These are phyloP conservation scores for Crax fasciolata DNA, from an alignment of 2,797 vertebrate genomes.

Conservation along the genomic window DNA sequence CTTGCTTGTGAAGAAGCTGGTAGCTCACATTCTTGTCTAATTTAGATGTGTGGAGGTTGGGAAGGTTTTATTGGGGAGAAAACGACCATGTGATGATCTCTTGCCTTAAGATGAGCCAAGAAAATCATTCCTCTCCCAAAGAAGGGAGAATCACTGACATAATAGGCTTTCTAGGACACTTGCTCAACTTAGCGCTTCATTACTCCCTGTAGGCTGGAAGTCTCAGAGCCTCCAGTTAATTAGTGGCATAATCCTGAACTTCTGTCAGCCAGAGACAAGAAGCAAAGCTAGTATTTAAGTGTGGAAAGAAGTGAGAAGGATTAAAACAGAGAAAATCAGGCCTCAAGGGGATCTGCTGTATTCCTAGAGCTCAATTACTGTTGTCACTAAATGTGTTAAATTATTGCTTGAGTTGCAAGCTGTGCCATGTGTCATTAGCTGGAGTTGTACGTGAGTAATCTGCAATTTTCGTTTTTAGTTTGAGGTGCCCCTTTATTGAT, in stretches of 20 bases:
- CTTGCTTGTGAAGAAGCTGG: background rate
- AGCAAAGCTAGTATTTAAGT: constrained; percentile 40
- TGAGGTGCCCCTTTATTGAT: constrained; percentile 17
- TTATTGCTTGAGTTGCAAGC: constrained; percentile 13
- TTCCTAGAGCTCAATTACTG: constrained; percentile 25
- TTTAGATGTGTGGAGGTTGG: background rate
- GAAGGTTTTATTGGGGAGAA: background rate
- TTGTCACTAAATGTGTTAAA: constrained; percentile 47
- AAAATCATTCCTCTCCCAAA: background rate
- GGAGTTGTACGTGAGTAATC: constrained; percentile 19
- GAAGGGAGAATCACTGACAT: background rate
- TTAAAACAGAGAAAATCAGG: constrained; percentile 32
- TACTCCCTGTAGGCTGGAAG: constrained; percentile 16
- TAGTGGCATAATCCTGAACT: constrained; percentile 34
- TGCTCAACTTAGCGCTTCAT: background rate
- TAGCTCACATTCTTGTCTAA: background rate
- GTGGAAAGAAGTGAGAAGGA: constrained; percentile 31
- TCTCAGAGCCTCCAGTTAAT: constrained; percentile 37
- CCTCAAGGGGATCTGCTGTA: constrained; percentile 4
- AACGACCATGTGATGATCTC: background rate
- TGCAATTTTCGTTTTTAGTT: background rate
- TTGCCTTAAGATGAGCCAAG: background rate
- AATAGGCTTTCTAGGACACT: background rate
- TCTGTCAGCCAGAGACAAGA: constrained; percentile 22
- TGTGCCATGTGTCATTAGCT: background rate